A percentile compares a stretch with the other conserved stretches of the same genome.
These are phyloP conservation scores for Panurus biarmicus DNA, from an alignment of 2,113 vertebrate genomes.

Conservation along the genomic window DNA sequence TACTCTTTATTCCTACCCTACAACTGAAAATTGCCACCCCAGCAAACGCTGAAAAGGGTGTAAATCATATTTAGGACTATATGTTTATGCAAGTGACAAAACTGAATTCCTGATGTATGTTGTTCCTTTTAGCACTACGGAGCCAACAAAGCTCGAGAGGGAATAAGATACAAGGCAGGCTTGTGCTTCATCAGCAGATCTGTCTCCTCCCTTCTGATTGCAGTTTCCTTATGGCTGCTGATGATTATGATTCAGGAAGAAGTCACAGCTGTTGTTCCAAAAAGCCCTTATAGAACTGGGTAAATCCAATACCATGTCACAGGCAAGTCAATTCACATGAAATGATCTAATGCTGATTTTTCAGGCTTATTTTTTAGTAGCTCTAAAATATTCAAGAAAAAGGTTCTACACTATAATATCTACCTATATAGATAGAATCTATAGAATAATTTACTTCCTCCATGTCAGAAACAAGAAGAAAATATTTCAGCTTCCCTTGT, in stretches of 20 bases:
- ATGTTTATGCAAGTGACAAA: not conserved
- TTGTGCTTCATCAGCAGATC: slow-evolving; percentile 49
- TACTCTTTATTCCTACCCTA: not conserved
- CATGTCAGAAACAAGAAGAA: not conserved
- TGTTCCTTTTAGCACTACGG: not conserved
- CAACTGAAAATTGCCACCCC: not conserved
- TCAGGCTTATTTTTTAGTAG: not conserved
- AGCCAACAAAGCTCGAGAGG: not conserved
- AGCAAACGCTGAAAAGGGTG: not conserved
- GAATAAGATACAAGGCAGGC: not conserved
- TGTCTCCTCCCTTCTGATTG: not conserved
- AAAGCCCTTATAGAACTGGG: not conserved
- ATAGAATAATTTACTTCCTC: not conserved
- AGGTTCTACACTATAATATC: not conserved
- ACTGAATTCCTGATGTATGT: not conserved
- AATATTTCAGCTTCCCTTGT: not conserved
- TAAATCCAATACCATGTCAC: not conserved
- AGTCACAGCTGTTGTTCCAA: slow-evolving; percentile 17
- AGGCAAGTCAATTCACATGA: not conserved
- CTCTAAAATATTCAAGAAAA: not conserved
- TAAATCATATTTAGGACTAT: not conserved
- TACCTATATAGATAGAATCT: not conserved
- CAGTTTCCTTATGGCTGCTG: slow-evolving; percentile 8
- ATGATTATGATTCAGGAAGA: not conserved
- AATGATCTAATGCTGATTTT: not conserved